Conservation (phyloP, 2,888 invertebrate species). For the Monoplex corrugatus region DNA sequence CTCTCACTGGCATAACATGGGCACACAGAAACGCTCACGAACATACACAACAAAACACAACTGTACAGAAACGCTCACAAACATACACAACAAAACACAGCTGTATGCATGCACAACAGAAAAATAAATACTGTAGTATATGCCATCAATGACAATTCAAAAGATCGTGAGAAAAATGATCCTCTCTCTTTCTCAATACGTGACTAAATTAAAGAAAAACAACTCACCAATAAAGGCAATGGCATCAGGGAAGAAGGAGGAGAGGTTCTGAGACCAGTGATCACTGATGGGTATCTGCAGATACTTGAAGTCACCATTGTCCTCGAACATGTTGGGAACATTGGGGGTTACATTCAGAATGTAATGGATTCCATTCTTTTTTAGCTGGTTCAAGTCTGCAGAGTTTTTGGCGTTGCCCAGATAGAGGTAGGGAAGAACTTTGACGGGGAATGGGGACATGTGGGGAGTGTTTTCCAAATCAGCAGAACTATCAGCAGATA, state of each 20-base stretch:
- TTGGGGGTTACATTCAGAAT: conserved; percentile 98
- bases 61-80: not conserved
- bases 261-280: conserved; percentile 97
- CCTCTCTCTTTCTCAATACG: too few relatives aligned
- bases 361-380: conserved; percentile 94
- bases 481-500: conserved; percentile 61
- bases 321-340: conserved; percentile 95
- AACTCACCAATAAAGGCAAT: conserved; percentile 95
- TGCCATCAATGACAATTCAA: too few relatives aligned
- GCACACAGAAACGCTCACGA: too few relatives aligned
- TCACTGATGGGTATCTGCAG: conserved; percentile 98
- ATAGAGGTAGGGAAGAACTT: conserved; percentile 95
- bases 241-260: conserved; percentile 95
- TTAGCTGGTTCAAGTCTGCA: conserved; percentile 92
- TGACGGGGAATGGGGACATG: conserved; percentile 89
- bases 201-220: not conserved
- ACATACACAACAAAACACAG: not conserved
- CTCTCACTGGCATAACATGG: too few relatives aligned
- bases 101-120: too few relatives aligned
- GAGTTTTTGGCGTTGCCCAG: conserved; percentile 97
- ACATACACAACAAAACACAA: not conserved
- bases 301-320: conserved; percentile 90
- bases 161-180: too few relatives aligned
- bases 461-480: conserved; percentile 65
- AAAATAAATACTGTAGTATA: too few relatives aligned